Evolutionary conservation across 53 echinoderm and acorn worm genomes (phyloP).

Genomic region (Mesocentrotus franciscanus): DNA sequence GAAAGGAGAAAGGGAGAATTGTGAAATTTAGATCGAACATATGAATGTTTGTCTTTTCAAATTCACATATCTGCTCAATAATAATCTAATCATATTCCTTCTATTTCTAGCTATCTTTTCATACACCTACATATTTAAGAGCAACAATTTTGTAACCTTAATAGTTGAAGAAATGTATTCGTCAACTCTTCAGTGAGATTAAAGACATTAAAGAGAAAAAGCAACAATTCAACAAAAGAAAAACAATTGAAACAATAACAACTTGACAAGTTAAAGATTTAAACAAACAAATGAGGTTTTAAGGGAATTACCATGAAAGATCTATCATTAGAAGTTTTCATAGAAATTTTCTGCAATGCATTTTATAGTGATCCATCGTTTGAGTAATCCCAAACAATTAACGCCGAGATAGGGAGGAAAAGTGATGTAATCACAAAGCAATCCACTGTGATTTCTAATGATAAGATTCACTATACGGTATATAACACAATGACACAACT

Average conservation of each 20-base stretch:
- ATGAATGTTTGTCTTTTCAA: neutral
- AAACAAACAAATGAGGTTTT: too few species aligned
- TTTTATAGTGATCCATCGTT: neutral
- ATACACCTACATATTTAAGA: neutral
- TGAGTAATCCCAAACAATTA: neutral
- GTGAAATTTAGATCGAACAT: neutral
- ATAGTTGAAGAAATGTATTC: neutral
- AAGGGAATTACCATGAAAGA: too few species aligned
- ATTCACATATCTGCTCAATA: neutral
- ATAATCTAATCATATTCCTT: neutral
- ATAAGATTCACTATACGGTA: neutral
- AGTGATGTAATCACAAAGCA: neutral
- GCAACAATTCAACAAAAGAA: neutral
- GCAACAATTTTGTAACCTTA: neutral
- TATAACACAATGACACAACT: neutral
- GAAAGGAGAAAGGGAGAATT: neutral
- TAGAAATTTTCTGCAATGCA: neutral
- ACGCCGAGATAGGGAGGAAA: neutral
- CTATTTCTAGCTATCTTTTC: neutral
- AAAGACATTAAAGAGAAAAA: neutral
- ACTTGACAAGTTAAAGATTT: neutral
- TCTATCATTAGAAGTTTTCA: neutral
- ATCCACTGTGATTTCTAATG: neutral
- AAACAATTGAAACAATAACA: neutral
- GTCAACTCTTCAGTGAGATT: neutral